A percentile compares a stretch with the other conserved stretches of the same genome.
phyloP scores from a whole-genome alignment of 2,797 vertebrate genomes.

The Eulemur albifrons region DNA sequence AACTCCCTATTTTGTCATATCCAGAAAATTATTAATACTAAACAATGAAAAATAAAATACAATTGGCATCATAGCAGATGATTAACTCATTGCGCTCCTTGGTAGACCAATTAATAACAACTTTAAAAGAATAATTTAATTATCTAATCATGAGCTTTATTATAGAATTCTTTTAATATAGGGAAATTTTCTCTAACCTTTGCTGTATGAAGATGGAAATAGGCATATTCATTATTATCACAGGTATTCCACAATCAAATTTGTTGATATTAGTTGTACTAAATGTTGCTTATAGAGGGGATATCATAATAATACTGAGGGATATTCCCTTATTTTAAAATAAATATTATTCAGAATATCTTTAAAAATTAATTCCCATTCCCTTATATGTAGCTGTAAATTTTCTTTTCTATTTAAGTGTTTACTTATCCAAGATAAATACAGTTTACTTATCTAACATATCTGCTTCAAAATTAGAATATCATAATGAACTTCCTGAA shows the following conservation, averaged over 20 bases:
- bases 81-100: not conserved
- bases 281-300: not conserved
- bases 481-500: not conserved
- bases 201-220: not conserved
- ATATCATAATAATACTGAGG: not conserved
- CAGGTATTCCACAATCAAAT: not conserved
- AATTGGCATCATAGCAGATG: not conserved
- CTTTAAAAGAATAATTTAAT: not conserved
- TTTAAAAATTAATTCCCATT: not conserved
- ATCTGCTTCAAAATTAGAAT: not conserved
- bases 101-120: not conserved
- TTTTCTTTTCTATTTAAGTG: not conserved
- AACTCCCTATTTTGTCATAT: not conserved
- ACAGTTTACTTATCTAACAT: not conserved
- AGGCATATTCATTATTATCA: not conserved
- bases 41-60: not conserved
- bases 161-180: not conserved
- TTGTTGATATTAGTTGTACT: not conserved
- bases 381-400: not conserved
- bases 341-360: not conserved
- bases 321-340: not conserved
- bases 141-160: not conserved
- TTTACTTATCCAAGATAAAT: not conserved
- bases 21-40: not conserved
- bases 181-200: not conserved